These are phyloP conservation scores for Thysanoteuthis rhombus DNA, from an alignment of 2,888 invertebrate species.

Conservation along the genomic window DNA sequence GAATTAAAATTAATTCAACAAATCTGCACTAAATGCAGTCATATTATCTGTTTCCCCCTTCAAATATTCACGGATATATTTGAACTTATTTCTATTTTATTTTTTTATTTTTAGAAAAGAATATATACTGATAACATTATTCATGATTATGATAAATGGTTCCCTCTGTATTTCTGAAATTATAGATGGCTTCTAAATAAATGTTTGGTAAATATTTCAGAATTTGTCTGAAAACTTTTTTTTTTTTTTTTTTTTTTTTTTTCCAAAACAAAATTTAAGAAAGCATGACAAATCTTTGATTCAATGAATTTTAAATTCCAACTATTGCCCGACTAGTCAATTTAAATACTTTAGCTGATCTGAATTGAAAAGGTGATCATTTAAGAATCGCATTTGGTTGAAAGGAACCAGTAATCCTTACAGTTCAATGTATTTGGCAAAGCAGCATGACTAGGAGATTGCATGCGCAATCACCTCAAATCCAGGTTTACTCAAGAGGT, in stretches of 20 bases:
- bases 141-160: no score
- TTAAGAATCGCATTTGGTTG: not conserved
- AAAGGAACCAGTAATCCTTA: not conserved
- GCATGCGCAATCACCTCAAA: not conserved
- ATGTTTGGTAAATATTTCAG: no score
- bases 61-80: not conserved
- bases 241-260: no score
- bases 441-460: not conserved
- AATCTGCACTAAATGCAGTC: not conserved
- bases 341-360: not conserved
- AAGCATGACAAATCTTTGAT: no score
- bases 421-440: not conserved
- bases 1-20: not conserved
- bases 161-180: no score
- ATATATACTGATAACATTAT: no score
- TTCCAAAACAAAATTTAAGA: no score
- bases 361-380: not conserved
- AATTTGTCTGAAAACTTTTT: no score
- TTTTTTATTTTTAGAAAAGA: no score
- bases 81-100: no score
- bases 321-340: not conserved
- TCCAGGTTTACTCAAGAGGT: not conserved
- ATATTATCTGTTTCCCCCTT: not conserved
- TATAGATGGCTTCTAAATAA: no score
- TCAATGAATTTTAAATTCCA: no score